Base-by-base conservation (phyloP, 2,113 vertebrate genomes). In the Pachypanchax playfairii region DNA sequence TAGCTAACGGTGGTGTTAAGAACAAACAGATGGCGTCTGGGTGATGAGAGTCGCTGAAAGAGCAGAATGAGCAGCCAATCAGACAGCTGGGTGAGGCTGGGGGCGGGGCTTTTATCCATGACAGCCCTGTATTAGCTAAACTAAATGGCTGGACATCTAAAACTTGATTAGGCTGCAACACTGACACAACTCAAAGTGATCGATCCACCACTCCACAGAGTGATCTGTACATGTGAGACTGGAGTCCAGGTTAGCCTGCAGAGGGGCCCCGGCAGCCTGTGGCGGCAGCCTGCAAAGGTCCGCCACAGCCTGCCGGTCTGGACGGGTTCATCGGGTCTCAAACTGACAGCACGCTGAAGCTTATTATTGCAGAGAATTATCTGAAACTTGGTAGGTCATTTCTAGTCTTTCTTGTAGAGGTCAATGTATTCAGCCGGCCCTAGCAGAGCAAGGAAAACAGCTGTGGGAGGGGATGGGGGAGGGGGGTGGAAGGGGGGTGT, bases 311-410 rank as follows among this genome's bases (percentile, higher is more conserved):
- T 51, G 57, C 42, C 20, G 42, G 67, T 53, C n/a, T 21, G 39
- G 28, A 44, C 26, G 20, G 41, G 33, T 54, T 68, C 42, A 49
- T 55, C 64, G 50, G 75, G 79, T 67, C 73, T 50, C 31, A 17
- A n/a, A 75, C 59, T 67, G 52, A 68, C 20, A 36, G n/a, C 20
- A 25, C 58, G 44, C 17, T 28, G 69, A 67, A 70, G 73, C 73
- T 73, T 78, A 26, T 88, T 90, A 87, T 90, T 91, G 88, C 87
- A 83, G 79, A 89, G 79, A 79, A 74, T 84, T 73, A 75, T 80
- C 14, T 38, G 73, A 84, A 85, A 85, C 78, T 77, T 85, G 71
- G 73, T 83, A 13, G 76, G 72, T 75, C 74, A 77, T 75, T 81
- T 71, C 81, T 75, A 18, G 65, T 77, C 71, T 29, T 49, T 52